phyloP scores from a whole-genome alignment of 1,140 invertebrate species.

The Nilaparvata lugens region DNA sequence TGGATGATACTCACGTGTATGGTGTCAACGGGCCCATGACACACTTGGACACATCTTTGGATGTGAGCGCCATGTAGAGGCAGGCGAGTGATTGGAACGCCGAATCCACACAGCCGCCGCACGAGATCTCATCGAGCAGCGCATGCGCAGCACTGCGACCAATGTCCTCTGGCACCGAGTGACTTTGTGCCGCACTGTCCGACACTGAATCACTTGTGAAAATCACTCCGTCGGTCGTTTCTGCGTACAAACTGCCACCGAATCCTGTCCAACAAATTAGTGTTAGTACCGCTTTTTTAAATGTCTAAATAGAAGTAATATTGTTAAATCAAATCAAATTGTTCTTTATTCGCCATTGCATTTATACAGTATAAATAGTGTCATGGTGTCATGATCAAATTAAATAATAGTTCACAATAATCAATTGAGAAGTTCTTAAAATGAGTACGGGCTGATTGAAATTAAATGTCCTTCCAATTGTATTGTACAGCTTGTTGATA shows the following conservation, averaged over 20 bases:
- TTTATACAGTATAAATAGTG: too few relatives aligned
- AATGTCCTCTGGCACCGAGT: slow-evolving; percentile 79
- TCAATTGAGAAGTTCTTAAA: too few relatives aligned
- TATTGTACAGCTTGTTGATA: too few relatives aligned
- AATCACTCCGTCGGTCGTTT: slow-evolving; percentile 81
- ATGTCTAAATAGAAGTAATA: too few relatives aligned
- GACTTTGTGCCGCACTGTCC: slow-evolving; percentile 40
- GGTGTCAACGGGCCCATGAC: slow-evolving; percentile 59
- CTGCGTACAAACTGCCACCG: slow-evolving; percentile 83
- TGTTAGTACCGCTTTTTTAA: not conserved
- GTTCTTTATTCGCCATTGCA: too few relatives aligned
- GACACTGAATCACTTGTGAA: slow-evolving; percentile 55
- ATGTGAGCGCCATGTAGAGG: slow-evolving; percentile 86
- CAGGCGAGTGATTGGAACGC: slow-evolving; percentile 75
- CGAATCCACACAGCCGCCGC: slow-evolving; percentile 88
- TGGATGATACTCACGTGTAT: slow-evolving; percentile 45
- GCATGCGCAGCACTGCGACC: slow-evolving; percentile 70
- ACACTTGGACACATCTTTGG: slow-evolving; percentile 92
- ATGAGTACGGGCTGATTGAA: too few relatives aligned
- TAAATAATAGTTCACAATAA: too few relatives aligned
- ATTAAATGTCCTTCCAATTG: too few relatives aligned
- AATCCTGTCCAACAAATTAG: slow-evolving; percentile 48
- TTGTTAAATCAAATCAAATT: too few relatives aligned
- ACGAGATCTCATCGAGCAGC: slow-evolving; percentile 83
- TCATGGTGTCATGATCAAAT: too few relatives aligned